Evolutionary conservation across 2,797 vertebrate species (phyloP).

Genomic region (Paratrypauchen microcephalus): DNA sequence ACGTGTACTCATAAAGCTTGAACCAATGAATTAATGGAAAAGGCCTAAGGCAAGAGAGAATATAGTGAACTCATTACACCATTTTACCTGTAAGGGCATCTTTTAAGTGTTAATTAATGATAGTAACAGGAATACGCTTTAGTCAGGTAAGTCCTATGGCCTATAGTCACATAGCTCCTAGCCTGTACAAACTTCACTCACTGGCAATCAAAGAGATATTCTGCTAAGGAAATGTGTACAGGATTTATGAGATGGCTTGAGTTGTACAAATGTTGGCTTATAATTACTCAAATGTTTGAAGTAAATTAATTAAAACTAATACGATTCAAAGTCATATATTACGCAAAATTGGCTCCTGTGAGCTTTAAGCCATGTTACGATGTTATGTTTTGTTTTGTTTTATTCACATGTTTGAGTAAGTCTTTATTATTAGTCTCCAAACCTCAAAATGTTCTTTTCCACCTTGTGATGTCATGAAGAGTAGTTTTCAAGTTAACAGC

Average conservation of each 20-base stretch:
- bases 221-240: not conserved
- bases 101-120: conserved; percentile 40
- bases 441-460: too few relatives aligned
- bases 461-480: too few relatives aligned
- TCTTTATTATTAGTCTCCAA: too few relatives aligned
- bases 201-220: not conserved
- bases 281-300: too few relatives aligned
- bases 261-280: not conserved
- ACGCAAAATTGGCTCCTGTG: too few relatives aligned
- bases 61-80: conserved; percentile 40
- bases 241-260: not conserved
- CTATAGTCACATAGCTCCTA: not conserved
- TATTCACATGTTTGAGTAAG: too few relatives aligned
- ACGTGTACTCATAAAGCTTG: conserved; percentile 46
- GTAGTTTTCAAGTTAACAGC: too few relatives aligned
- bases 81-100: conserved; percentile 26
- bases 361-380: too few relatives aligned
- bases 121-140: conserved; percentile 34
- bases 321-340: too few relatives aligned
- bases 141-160: conserved; percentile 24
- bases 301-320: too few relatives aligned
- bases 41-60: conserved; percentile 55
- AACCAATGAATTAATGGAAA: conserved; percentile 63
- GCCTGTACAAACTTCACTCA: not conserved
- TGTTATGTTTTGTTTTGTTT: too few relatives aligned